Conservation (phyloP, 2,888 invertebrate genomes). For the Caenorhabditis wallacei region DNA sequence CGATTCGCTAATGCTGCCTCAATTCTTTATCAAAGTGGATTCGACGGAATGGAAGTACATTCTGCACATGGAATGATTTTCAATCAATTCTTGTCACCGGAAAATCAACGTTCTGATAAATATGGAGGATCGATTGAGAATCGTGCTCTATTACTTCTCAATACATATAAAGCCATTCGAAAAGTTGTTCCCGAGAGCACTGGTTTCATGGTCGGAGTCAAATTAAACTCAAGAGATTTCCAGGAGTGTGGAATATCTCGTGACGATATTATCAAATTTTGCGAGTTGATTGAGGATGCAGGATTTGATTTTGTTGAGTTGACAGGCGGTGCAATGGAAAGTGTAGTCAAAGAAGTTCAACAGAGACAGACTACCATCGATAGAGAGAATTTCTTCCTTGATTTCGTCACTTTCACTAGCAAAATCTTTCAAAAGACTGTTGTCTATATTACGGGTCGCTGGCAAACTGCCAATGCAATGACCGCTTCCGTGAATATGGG, state of each 20-base stretch:
- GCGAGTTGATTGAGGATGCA: constrained; percentile 55
- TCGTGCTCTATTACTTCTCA: constrained; percentile 69
- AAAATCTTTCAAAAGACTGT: constrained; percentile 55
- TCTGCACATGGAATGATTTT: constrained; percentile 78
- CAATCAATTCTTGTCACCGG: constrained; percentile 75
- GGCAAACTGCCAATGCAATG: constrained; percentile 75
- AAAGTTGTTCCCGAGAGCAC: constrained; percentile 49
- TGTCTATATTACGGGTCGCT: constrained; percentile 74
- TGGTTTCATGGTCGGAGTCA: constrained; percentile 75
- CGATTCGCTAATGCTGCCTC: constrained; percentile 65
- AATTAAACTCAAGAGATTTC: constrained; percentile 78
- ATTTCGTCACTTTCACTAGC: constrained; percentile 68
- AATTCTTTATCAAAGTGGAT: constrained; percentile 62
- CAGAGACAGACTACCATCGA: constrained; percentile 69
- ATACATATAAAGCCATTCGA: constrained; percentile 74
- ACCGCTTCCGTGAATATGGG: constrained; percentile 66
- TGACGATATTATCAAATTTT: constrained; percentile 63
- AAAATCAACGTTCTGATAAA: constrained; percentile 71
- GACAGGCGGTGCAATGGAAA: constrained; percentile 77
- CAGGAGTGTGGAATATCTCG: constrained; percentile 72
- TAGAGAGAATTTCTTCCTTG: constrained; percentile 75
- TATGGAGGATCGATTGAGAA: constrained; percentile 77
- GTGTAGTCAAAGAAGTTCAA: constrained; percentile 58
- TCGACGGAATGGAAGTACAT: constrained; percentile 77
- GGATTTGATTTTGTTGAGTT: constrained; percentile 78